Conservation (phyloP, 2,888 invertebrate species). For the Dexiosoma caninum region DNA sequence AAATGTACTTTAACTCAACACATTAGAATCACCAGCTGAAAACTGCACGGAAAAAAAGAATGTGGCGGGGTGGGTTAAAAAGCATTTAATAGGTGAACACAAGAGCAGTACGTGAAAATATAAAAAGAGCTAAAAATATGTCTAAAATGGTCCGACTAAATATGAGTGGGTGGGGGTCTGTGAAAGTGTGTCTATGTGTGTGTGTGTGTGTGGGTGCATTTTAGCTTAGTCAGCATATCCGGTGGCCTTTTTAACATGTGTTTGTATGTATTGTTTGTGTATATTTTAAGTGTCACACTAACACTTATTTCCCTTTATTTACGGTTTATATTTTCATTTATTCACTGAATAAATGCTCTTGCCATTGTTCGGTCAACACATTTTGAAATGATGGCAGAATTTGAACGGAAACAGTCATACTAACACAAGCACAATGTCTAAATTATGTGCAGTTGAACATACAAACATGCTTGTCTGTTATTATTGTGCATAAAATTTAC, state of each 20-base stretch:
- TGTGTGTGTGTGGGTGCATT: not conserved
- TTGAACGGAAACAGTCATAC: not conserved
- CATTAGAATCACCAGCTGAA: slow-evolving; percentile 21
- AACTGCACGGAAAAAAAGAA: slow-evolving; percentile 4
- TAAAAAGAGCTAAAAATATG: not conserved
- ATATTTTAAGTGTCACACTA: slow-evolving; percentile 3
- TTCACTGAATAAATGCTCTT: not conserved
- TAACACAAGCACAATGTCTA: not conserved
- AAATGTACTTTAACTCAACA: slow-evolving; percentile 59
- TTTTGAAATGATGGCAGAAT: not conserved
- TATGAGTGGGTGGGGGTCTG: not conserved
- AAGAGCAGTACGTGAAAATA: not conserved
- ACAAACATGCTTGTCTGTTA: no score
- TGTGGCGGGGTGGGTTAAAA: not conserved
- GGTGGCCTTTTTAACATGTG: not conserved
- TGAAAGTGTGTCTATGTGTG: no score
- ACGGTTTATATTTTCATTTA: slow-evolving; percentile 16
- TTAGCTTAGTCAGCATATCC: slow-evolving; percentile 7
- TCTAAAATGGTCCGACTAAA: no score
- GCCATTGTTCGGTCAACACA: not conserved
- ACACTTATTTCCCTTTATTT: slow-evolving; percentile 11
- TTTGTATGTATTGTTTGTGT: not conserved
- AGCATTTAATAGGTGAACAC: not conserved
- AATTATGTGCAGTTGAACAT: not conserved
- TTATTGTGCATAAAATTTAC: no score